These are phyloP conservation scores for Campylorhamphus procurvoides DNA, from an alignment of 2,113 vertebrate species.

Conservation along the genomic window DNA sequence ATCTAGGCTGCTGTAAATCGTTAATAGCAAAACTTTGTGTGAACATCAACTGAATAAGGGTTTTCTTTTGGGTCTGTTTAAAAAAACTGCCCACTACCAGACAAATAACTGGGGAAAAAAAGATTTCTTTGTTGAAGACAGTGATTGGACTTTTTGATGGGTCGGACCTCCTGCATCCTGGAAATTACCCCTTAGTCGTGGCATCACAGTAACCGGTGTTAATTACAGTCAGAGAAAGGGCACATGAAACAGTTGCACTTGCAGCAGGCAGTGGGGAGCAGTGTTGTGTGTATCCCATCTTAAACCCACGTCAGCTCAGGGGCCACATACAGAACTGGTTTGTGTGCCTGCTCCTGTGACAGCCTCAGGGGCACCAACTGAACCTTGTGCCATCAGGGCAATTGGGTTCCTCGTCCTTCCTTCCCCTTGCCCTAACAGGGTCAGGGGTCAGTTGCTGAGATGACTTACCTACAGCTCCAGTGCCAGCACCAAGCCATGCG, in stretches of 20 bases:
- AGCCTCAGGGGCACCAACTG: not conserved
- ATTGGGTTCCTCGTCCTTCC: not conserved
- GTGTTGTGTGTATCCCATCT: rapidly evolving
- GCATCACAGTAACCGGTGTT: not conserved
- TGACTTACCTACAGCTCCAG: not conserved
- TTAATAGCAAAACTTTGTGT: not conserved
- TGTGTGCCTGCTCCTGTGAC: not conserved
- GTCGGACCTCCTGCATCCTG: not conserved
- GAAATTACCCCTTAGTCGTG: not conserved
- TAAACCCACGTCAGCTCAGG: not conserved
- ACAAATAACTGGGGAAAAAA: conserved; percentile 5
- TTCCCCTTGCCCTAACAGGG: not conserved
- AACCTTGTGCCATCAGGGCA: not conserved
- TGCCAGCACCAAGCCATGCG: not conserved
- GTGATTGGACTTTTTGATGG: not conserved
- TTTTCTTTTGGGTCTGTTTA: not conserved
- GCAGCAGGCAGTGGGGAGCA: not conserved
- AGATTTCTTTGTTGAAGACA: conserved; percentile 22
- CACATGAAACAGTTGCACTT: not conserved
- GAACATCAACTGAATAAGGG: not conserved
- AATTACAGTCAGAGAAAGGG: not conserved
- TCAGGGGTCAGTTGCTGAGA: not conserved
- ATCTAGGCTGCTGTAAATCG: not conserved
- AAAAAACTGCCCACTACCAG: not conserved
- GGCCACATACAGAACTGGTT: not conserved